Evolutionary conservation across 2,797 vertebrate genomes (phyloP).

Genomic region (Falco rusticolus): DNA sequence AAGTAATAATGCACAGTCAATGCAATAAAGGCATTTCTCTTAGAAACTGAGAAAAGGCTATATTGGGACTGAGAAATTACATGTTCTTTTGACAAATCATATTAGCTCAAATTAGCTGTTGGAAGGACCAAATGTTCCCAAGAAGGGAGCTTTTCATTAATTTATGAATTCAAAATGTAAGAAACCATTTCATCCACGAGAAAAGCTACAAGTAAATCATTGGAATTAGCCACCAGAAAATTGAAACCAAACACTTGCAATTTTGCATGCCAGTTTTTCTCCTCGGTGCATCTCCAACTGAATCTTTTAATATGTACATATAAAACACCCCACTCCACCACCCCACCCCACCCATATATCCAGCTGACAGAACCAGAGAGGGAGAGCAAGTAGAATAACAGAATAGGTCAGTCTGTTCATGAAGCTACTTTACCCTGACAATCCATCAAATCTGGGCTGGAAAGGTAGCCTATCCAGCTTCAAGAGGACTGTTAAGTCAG

Average conservation of each 20-base stretch:
- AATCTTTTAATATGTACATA: neutral
- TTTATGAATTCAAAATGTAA: slow-evolving; percentile 7
- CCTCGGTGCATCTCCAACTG: neutral
- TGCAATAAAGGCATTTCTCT: neutral
- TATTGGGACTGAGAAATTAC: neutral
- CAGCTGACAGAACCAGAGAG: neutral
- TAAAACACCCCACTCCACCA: neutral
- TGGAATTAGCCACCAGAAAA: neutral
- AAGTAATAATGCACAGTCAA: neutral
- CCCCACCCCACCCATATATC: neutral
- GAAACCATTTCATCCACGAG: neutral
- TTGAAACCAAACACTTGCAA: neutral
- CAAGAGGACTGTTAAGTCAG: neutral
- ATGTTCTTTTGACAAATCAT: neutral
- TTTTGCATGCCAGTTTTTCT: neutral
- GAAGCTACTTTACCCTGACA: neutral
- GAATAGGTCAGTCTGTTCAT: neutral
- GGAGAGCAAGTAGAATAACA: neutral
- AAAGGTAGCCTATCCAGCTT: neutral
- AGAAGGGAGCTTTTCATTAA: neutral
- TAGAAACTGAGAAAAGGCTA: neutral
- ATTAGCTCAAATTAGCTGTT: neutral
- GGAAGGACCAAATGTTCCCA: slow-evolving; percentile 6
- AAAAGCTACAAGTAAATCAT: neutral
- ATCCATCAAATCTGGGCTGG: neutral